Percentiles rank a stretch among this genome's conserved stretches.
Evolutionary conservation across 2,888 invertebrate species (phyloP).

Genomic region (Spialia ferax): DNA sequence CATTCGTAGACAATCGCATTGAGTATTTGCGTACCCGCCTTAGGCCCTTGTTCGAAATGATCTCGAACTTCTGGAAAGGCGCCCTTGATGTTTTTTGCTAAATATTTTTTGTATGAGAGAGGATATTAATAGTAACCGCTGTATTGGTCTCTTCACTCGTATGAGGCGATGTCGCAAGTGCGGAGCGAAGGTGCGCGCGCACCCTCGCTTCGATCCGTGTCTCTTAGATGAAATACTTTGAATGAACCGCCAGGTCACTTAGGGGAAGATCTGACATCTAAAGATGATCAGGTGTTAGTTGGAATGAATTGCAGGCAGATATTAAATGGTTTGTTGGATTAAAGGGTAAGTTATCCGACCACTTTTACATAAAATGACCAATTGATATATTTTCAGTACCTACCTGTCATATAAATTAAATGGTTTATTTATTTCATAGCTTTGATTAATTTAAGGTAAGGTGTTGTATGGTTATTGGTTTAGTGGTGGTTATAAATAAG

Average conservation of each 20-base stretch:
- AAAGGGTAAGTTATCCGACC: no score
- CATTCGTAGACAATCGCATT: background rate
- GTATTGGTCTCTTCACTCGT: constrained; percentile 45
- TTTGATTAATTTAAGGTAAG: no score
- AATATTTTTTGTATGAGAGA: constrained; percentile 30
- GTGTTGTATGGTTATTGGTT: no score
- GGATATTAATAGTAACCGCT: constrained; percentile 34
- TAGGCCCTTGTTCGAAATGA: background rate
- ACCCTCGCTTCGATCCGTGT: constrained; percentile 72
- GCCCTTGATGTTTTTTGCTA: constrained; percentile 24
- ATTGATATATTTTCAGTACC: no score
- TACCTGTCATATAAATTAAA: no score
- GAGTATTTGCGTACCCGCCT: background rate
- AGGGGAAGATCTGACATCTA: constrained; percentile 50
- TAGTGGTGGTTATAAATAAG: background rate
- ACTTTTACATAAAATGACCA: no score
- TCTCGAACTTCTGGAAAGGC: background rate
- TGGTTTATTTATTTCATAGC: no score
- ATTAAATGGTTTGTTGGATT: background rate
- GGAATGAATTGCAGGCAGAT: background rate
- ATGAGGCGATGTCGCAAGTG: constrained; percentile 49
- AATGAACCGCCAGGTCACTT: constrained; percentile 75
- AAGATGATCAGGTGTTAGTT: constrained; percentile 1
- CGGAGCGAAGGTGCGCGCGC: constrained; percentile 72
- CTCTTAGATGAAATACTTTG: constrained; percentile 72